A percentile compares a stretch with the other conserved stretches of the same genome.
These are phyloP conservation scores for Ptychadena robeensis DNA, from an alignment of 2,797 vertebrate species.

Conservation along the genomic window DNA sequence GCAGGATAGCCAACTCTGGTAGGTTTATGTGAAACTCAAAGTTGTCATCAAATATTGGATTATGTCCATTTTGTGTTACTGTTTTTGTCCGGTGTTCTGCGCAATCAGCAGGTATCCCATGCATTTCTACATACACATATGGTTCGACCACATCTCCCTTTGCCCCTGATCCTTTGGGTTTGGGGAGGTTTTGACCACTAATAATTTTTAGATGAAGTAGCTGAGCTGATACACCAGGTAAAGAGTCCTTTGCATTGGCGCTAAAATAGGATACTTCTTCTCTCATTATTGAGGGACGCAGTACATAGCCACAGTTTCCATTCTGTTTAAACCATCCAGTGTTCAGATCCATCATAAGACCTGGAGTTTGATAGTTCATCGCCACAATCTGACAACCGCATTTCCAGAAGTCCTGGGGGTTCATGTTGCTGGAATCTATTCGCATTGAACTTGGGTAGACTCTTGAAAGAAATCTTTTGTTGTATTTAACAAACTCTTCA, in stretches of 20 bases:
- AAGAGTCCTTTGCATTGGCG: conserved; percentile 87
- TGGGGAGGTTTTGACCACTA: conserved; percentile 92
- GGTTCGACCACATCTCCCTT: conserved; percentile 93
- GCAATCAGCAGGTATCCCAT: conserved; percentile 89
- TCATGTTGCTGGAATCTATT: conserved; percentile 94
- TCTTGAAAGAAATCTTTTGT: conserved; percentile 88
- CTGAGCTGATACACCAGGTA: conserved; percentile 89
- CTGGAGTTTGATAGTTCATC: conserved; percentile 93
- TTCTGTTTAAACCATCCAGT: conserved; percentile 91
- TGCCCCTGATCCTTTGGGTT: conserved; percentile 88
- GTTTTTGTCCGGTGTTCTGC: conserved; percentile 92
- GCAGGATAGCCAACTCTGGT: conserved; percentile 86
- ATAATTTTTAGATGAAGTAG: conserved; percentile 91
- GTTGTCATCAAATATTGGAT: conserved; percentile 90
- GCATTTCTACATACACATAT: conserved; percentile 91
- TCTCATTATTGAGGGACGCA: conserved; percentile 91
- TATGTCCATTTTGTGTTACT: conserved; percentile 87
- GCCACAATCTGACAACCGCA: conserved; percentile 94
- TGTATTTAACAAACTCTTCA: conserved; percentile 90
- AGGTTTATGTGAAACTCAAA: conserved; percentile 95
- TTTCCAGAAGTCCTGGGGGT: conserved; percentile 95
- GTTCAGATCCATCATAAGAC: conserved; percentile 94
- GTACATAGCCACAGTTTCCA: conserved; percentile 89
- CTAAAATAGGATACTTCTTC: conserved; percentile 96
- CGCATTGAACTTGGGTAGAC: conserved; percentile 91